Percentiles rank a stretch among this genome's conserved stretches.
Conservation (phyloP, 92 coral and sea anemone genomes). For the Virgularia gustaviana region DNA sequence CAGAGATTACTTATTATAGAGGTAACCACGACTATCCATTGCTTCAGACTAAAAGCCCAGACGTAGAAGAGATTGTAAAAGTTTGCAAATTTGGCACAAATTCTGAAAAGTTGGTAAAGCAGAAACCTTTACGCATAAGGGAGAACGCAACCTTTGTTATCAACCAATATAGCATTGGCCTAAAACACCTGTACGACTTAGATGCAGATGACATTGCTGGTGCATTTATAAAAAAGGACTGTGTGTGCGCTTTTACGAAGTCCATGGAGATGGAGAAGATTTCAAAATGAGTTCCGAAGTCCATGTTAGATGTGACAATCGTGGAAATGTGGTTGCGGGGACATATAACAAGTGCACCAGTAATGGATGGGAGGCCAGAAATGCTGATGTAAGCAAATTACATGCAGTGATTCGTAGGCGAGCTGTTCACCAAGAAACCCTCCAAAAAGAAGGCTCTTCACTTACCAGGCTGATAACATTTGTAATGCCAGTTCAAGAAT, state of each 20-base stretch:
- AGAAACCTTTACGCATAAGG: constrained; percentile 1
- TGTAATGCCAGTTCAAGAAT: constrained; percentile 39
- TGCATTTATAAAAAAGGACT: constrained; percentile 38
- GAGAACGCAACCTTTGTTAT: constrained; percentile 44
- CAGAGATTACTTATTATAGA: background rate
- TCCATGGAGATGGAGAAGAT: constrained; percentile 16
- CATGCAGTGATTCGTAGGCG: constrained; percentile 35
- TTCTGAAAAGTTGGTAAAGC: constrained; percentile 4
- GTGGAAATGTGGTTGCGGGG: constrained; percentile 26
- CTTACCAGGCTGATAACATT: constrained; percentile 37
- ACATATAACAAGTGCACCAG: constrained; percentile 26
- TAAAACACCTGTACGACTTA: constrained; percentile 43
- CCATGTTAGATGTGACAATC: constrained; percentile 27
- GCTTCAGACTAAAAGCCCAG: constrained; percentile 29
- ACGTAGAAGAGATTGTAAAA: constrained; percentile 35
- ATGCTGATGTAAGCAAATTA: constrained; percentile 23
- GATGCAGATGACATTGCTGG: constrained; percentile 55
- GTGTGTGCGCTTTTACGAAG: constrained; percentile 39
- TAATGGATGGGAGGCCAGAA: constrained; percentile 24
- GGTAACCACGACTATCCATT: background rate
- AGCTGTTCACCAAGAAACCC: constrained; percentile 40
- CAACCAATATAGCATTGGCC: constrained; percentile 26
- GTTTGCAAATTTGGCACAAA: constrained; percentile 8
- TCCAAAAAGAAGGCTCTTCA: constrained; percentile 27
- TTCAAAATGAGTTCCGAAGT: constrained; percentile 5